phyloP scores from a whole-genome alignment of 2,888 invertebrate genomes.

The Apodemia mormo region DNA sequence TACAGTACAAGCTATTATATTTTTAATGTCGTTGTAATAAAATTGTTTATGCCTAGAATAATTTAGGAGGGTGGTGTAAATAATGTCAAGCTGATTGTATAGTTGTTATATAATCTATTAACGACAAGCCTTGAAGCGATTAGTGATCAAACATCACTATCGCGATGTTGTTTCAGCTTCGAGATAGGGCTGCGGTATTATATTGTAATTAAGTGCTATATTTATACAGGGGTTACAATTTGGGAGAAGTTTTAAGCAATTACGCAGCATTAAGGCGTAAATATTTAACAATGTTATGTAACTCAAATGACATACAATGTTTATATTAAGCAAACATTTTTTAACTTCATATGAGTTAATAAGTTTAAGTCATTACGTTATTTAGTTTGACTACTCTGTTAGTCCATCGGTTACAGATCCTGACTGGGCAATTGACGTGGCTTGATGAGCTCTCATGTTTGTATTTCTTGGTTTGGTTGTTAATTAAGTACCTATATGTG shows the following conservation, averaged over 20 bases:
- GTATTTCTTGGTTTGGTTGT: too few species aligned
- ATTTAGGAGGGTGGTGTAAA: constrained; percentile 19
- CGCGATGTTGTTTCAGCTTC: constrained; percentile 41
- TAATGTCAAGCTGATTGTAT: constrained; percentile 28
- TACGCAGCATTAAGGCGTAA: neutral
- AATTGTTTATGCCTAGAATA: constrained; percentile 23
- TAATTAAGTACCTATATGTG: too few species aligned
- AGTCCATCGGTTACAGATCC: too few species aligned
- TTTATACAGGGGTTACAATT: neutral
- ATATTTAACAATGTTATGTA: neutral
- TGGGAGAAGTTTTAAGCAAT: neutral
- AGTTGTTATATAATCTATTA: constrained; percentile 48
- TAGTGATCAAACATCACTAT: constrained; percentile 53
- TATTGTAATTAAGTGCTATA: constrained; percentile 10
- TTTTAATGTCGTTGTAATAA: neutral
- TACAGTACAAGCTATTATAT: neutral
- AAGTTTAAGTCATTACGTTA: too few species aligned
- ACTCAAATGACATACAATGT: neutral
- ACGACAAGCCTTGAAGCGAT: constrained; percentile 48
- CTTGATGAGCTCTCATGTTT: too few species aligned
- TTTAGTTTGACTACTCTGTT: too few species aligned
- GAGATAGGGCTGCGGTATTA: constrained; percentile 35
- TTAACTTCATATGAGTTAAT: too few species aligned
- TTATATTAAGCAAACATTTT: too few species aligned
- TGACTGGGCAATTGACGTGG: too few species aligned